These are phyloP conservation scores for Sebastes aleutianus DNA, from an alignment of 2,797 vertebrate genomes.

Conservation along the genomic window DNA sequence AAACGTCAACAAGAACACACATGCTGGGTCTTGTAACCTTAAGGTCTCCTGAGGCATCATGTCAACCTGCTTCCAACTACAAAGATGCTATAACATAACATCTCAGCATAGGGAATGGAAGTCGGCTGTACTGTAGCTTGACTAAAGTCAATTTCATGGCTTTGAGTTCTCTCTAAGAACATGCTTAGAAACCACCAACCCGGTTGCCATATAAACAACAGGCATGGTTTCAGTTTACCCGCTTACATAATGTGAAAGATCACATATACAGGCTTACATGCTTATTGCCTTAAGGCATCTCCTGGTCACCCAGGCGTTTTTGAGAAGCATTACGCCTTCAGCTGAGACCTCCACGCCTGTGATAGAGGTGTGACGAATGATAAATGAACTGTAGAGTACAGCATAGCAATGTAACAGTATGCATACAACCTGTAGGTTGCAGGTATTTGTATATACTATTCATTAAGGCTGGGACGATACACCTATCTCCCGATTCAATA, in stretches of 20 bases:
- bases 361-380: constrained; percentile 26
- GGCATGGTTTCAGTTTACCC: constrained; percentile 14
- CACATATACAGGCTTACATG: constrained; percentile 11
- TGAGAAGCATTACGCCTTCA: constrained; percentile 20
- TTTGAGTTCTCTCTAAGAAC: constrained; percentile 24
- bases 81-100: constrained; percentile 1
- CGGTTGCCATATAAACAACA: constrained; percentile 1
- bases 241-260: constrained; percentile 19
- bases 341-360: constrained; percentile 5
- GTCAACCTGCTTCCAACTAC: not conserved
- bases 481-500: no score
- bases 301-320: constrained; percentile 1
- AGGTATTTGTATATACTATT: not conserved
- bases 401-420: not conserved
- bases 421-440: not conserved
- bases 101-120: not conserved
- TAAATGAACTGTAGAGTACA: not conserved
- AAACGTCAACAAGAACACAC: not conserved
- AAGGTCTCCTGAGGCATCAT: not conserved
- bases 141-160: constrained; percentile 38
- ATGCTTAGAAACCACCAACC: constrained; percentile 2
- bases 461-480: no score
- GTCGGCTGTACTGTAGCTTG: not conserved
- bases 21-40: not conserved
- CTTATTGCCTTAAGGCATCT: constrained; percentile 10